Evolutionary conservation across 2,888 invertebrate species (phyloP).

Genomic region (Trachelus stipa): DNA sequence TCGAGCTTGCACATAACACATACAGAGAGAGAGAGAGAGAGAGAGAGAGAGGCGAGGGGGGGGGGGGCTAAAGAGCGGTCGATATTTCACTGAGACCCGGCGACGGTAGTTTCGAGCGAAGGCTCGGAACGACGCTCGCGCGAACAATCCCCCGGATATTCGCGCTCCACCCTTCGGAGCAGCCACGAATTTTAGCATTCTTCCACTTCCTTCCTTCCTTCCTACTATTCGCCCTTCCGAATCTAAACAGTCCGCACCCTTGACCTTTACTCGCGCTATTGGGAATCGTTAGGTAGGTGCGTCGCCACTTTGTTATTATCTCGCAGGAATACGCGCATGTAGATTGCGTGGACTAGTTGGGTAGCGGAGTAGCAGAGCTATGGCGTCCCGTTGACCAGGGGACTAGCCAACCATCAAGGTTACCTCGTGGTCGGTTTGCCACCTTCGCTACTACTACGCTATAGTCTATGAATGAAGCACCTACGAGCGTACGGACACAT

Average conservation of each 20-base stretch:
- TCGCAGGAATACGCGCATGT: background rate
- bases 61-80: constrained; percentile 49
- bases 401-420: background rate
- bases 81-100: constrained; percentile 55
- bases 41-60: constrained; percentile 20
- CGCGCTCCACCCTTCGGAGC: background rate
- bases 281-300: background rate
- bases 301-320: too few relatives aligned
- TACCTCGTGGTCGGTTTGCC: constrained; percentile 10
- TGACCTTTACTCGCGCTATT: background rate
- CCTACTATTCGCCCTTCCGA: background rate
- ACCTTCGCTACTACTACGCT: constrained; percentile 19
- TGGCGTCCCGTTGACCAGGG: background rate
- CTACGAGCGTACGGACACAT: constrained; percentile 31
- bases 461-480: constrained; percentile 50
- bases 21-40: constrained; percentile 15
- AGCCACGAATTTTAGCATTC: background rate
- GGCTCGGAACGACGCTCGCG: constrained; percentile 43
- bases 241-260: background rate
- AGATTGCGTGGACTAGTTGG: background rate
- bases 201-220: background rate
- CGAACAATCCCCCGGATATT: constrained; percentile 15
- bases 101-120: constrained; percentile 44
- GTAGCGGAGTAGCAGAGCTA: background rate
- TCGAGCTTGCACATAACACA: constrained; percentile 30